These are phyloP conservation scores for Caloenas nicobarica DNA, from an alignment of 2,113 vertebrate species.

Conservation along the genomic window DNA sequence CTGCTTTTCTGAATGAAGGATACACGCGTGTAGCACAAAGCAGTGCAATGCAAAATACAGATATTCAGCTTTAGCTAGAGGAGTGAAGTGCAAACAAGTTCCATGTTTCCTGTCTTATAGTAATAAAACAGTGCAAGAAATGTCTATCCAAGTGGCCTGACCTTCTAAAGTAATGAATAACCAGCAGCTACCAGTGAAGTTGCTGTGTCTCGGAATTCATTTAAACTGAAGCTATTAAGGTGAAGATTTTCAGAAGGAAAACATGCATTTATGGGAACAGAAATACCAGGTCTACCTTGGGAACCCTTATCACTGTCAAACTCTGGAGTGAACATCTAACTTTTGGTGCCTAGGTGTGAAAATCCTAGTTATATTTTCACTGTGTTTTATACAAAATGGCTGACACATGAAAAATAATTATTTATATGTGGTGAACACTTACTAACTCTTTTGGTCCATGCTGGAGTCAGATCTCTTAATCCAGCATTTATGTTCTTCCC, in stretches of 20 bases:
- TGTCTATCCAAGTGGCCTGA: not conserved
- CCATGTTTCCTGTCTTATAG: not conserved
- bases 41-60: not conserved
- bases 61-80: not conserved
- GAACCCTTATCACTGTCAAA: not conserved
- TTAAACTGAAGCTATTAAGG: not conserved
- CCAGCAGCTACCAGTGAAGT: not conserved
- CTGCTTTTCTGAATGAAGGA: not conserved
- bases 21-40: not conserved
- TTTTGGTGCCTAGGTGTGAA: not conserved
- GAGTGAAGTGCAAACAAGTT: not conserved
- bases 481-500: not conserved
- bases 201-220: not conserved
- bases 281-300: not conserved
- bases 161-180: conserved; percentile 28
- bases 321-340: not conserved
- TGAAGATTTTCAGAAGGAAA: conserved; percentile 24
- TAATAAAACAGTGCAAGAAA: conserved; percentile 33
- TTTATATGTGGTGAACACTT: not conserved
- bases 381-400: not conserved
- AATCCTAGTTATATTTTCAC: not conserved
- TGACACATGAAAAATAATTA: not conserved
- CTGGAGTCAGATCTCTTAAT: not conserved
- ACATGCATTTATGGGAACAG: not conserved
- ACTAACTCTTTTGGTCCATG: not conserved